Evolutionary conservation across 2,113 vertebrate species (phyloP).

Genomic region (Pteropus alecto): DNA sequence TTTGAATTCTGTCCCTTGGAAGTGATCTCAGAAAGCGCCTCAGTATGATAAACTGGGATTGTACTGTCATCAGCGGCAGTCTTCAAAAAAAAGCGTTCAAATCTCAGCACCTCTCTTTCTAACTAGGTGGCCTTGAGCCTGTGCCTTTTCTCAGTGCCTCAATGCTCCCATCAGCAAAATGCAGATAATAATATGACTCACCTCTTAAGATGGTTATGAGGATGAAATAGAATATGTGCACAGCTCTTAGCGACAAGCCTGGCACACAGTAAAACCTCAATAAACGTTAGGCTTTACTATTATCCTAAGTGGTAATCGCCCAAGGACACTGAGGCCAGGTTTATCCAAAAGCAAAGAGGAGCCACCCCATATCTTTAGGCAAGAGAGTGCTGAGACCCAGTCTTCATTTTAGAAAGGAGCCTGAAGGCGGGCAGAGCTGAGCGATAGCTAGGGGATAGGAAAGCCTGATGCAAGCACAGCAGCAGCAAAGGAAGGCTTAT

Average conservation of each 20-base stretch:
- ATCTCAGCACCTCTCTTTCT: background rate
- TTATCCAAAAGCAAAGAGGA: background rate
- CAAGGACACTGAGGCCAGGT: background rate
- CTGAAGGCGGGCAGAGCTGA: background rate
- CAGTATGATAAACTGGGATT: no score
- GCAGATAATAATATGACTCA: no score
- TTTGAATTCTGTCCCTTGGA: background rate
- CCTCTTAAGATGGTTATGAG: background rate
- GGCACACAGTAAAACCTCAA: background rate
- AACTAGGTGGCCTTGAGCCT: background rate
- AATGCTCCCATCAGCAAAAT: background rate
- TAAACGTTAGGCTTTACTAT: background rate
- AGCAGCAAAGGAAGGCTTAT: background rate
- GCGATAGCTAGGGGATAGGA: background rate
- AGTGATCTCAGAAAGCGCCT: background rate
- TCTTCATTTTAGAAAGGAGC: background rate
- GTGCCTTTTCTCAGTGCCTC: background rate
- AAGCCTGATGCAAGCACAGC: background rate
- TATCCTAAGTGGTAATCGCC: background rate
- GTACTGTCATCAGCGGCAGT: background rate
- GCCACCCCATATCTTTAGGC: background rate
- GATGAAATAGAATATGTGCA: no score
- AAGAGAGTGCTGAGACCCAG: background rate
- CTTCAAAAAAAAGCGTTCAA: background rate
- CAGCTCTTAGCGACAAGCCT: background rate